Evolutionary conservation across 2,888 invertebrate genomes (phyloP).

Genomic region (Tinea semifulvella): DNA sequence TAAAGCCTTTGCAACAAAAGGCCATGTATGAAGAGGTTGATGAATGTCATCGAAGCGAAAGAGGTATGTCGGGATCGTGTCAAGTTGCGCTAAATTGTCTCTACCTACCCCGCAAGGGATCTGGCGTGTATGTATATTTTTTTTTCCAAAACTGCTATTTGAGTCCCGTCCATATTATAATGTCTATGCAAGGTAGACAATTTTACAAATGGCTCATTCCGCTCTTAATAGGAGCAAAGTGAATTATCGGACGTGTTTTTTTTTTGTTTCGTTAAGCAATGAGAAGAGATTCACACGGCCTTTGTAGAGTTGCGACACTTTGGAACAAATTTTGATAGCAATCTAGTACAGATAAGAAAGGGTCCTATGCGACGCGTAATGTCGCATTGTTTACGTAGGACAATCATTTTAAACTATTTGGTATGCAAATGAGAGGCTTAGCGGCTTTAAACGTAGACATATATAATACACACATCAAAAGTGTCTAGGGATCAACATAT

Average conservation of each 20-base stretch:
- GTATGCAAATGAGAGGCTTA: slow-evolving; percentile 36
- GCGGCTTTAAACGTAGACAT: too few species aligned
- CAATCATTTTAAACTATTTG: slow-evolving; percentile 20
- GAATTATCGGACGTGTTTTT: slow-evolving; percentile 37
- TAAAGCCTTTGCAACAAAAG: too few species aligned
- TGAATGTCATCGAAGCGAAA: too few species aligned
- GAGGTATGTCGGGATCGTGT: too few species aligned
- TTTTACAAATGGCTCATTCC: slow-evolving; percentile 48
- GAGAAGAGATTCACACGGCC: slow-evolving; percentile 47
- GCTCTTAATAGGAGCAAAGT: slow-evolving; percentile 43
- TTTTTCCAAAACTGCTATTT: too few species aligned
- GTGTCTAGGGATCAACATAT: too few species aligned
- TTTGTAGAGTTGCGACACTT: slow-evolving; percentile 44
- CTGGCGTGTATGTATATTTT: too few species aligned
- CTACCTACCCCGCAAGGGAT: too few species aligned
- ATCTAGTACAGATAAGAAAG: slow-evolving; percentile 44
- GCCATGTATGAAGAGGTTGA: too few species aligned
- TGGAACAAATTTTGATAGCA: slow-evolving; percentile 37
- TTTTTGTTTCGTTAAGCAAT: slow-evolving; percentile 41
- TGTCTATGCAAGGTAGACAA: slow-evolving; percentile 50
- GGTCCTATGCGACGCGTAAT: slow-evolving; percentile 49
- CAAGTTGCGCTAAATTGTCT: too few species aligned
- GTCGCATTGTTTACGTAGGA: slow-evolving; percentile 41
- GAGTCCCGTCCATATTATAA: too few species aligned
- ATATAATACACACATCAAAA: too few species aligned